A percentile compares a stretch with the other conserved stretches of the same genome.
Conservation (phyloP, 2,797 vertebrate genomes). For the Poeciliopsis turneri region DNA sequence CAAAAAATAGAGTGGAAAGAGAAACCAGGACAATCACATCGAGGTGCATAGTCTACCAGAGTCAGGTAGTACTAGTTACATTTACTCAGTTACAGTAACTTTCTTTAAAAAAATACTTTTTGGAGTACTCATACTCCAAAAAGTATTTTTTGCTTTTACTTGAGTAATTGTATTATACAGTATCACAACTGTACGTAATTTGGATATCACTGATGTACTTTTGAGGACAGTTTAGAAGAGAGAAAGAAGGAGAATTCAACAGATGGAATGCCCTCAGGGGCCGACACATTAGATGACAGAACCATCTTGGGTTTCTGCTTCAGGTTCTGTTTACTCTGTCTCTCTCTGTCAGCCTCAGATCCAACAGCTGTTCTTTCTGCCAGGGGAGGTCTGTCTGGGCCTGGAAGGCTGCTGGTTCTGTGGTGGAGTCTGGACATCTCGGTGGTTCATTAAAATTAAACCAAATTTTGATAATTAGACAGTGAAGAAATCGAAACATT, state of each 20-base stretch:
- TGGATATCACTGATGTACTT: neutral
- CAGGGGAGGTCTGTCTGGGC: neutral
- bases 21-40: too few relatives aligned
- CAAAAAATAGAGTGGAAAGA: neutral
- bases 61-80: too few relatives aligned
- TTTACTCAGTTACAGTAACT: too few relatives aligned
- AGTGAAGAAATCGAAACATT: neutral
- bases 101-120: too few relatives aligned
- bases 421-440: neutral
- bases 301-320: slow-evolving; percentile 2
- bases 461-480: neutral
- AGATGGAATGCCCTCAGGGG: neutral
- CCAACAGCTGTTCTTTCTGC: neutral
- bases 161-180: too few relatives aligned
- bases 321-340: neutral
- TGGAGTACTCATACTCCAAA: too few relatives aligned
- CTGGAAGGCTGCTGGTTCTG: neutral
- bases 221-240: neutral
- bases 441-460: neutral
- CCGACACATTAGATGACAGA: neutral
- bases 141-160: too few relatives aligned
- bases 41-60: neutral
- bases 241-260: neutral
- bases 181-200: neutral
- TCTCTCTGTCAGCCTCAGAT: neutral